phyloP scores from a whole-genome alignment of 2,797 vertebrate genomes.

The Sebastes trivittatus region DNA sequence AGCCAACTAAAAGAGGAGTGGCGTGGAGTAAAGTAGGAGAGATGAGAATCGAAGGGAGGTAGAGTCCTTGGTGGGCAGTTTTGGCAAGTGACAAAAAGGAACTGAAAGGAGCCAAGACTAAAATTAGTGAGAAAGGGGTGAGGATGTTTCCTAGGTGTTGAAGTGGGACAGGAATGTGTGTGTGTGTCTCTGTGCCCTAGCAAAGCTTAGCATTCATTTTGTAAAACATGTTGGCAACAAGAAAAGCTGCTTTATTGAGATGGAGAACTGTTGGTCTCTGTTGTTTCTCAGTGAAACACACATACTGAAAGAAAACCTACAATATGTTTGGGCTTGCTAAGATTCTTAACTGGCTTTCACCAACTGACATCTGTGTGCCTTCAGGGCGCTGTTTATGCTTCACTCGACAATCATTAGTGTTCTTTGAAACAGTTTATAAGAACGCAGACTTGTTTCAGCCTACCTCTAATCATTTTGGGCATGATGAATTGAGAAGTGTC shows the following conservation, averaged over 20 bases:
- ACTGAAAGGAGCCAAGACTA: slow-evolving; percentile 14
- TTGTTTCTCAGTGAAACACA: slow-evolving; percentile 3
- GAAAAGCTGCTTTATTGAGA: slow-evolving; percentile 27
- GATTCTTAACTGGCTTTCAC: slow-evolving; percentile 24
- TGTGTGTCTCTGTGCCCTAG: slow-evolving; percentile 12
- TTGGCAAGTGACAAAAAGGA: background rate
- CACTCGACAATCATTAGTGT: slow-evolving; percentile 21
- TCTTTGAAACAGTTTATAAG: slow-evolving; percentile 16
- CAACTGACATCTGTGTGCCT: slow-evolving; percentile 24
- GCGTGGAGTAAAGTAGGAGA: background rate
- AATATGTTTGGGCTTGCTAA: slow-evolving; percentile 50
- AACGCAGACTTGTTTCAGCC: slow-evolving; percentile 22
- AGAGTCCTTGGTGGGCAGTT: background rate
- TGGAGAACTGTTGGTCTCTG: slow-evolving; percentile 1
- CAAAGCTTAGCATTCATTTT: slow-evolving; percentile 33
- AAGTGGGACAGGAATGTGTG: slow-evolving; percentile 51
- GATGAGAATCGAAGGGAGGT: background rate
- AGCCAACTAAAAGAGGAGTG: background rate
- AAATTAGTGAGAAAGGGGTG: slow-evolving; percentile 16
- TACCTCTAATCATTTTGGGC: slow-evolving; percentile 48
- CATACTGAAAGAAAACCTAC: background rate
- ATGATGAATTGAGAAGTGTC: slow-evolving; percentile 16
- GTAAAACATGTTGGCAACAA: slow-evolving; percentile 21
- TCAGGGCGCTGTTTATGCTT: slow-evolving; percentile 23
- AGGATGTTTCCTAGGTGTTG: slow-evolving; percentile 61